These are phyloP conservation scores for Drosophila melanosoma DNA, from an alignment of 2,888 invertebrate genomes.

Conservation along the genomic window DNA sequence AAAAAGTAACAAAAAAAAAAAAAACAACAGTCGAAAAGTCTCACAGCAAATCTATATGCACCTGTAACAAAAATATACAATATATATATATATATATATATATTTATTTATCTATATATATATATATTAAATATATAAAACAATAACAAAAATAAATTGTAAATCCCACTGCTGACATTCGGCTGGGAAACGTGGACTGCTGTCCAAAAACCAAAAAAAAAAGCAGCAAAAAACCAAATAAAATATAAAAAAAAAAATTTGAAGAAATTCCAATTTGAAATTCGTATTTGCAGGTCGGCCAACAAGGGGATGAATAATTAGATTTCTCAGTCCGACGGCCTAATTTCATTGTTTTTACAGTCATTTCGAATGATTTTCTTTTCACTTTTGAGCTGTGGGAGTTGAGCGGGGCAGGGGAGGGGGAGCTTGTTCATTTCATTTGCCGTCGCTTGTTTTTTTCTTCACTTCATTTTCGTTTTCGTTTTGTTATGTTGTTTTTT, in stretches of 20 bases:
- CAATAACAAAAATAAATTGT: slow-evolving; percentile 32
- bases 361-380: slow-evolving; percentile 82
- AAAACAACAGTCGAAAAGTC: neutral
- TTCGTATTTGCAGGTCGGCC: slow-evolving; percentile 42
- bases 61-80: slow-evolving; percentile 25
- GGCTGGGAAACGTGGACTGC: slow-evolving; percentile 1
- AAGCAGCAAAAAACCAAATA: slow-evolving; percentile 11
- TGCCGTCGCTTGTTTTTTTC: slow-evolving; percentile 30
- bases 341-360: slow-evolving; percentile 84
- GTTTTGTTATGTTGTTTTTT: slow-evolving; percentile 11
- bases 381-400: slow-evolving; percentile 52
- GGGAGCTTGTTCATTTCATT: slow-evolving; percentile 56
- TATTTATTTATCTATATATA: neutral
- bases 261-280: slow-evolving; percentile 41
- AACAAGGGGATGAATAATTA: slow-evolving; percentile 84
- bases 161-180: slow-evolving; percentile 6
- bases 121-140: slow-evolving; percentile 12
- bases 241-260: neutral
- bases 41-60: slow-evolving; percentile 12
- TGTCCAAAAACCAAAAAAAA: slow-evolving; percentile 2
- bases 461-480: slow-evolving; percentile 9
- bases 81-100: neutral
- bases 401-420: neutral
- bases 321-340: slow-evolving; percentile 81
- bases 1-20: neutral